Conservation (phyloP, 2,888 invertebrate genomes). For the Lypha dubia region DNA sequence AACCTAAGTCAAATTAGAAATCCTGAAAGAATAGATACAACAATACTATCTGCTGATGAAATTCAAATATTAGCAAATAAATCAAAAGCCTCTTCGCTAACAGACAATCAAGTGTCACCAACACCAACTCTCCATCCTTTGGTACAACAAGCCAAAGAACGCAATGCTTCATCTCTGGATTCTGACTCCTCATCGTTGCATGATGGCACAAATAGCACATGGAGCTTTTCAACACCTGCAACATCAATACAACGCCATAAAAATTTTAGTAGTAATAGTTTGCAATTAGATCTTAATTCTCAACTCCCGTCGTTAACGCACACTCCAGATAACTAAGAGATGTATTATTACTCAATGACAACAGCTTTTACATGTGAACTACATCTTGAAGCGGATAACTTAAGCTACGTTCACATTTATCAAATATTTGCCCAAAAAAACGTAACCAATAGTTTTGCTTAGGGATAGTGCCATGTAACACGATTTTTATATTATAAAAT, state of each 20-base stretch:
- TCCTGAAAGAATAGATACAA: slow-evolving; percentile 44
- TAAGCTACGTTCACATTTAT: too few species aligned
- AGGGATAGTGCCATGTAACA: too few species aligned
- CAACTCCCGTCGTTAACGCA: slow-evolving; percentile 71
- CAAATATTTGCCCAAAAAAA: too few species aligned
- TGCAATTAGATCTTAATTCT: slow-evolving; percentile 78
- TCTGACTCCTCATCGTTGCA: slow-evolving; percentile 84
- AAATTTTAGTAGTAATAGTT: slow-evolving; percentile 78
- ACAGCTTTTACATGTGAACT: slow-evolving; percentile 93
- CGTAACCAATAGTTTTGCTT: too few species aligned
- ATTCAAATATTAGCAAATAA: slow-evolving; percentile 30
- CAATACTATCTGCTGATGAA: slow-evolving; percentile 30
- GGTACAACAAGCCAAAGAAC: slow-evolving; percentile 84
- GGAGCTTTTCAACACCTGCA: slow-evolving; percentile 80
- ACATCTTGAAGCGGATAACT: slow-evolving; percentile 91
- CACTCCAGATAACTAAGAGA: slow-evolving; percentile 86
- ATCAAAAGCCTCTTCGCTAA: slow-evolving; percentile 72
- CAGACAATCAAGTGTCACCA: slow-evolving; percentile 65
- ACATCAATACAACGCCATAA: slow-evolving; percentile 80
- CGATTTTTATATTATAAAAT: too few species aligned
- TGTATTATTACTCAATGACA: slow-evolving; percentile 93
- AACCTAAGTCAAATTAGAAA: slow-evolving; percentile 85
- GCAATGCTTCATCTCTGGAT: slow-evolving; percentile 79
- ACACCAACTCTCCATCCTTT: slow-evolving; percentile 79
- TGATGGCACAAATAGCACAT: slow-evolving; percentile 81